phyloP scores from a whole-genome alignment of 2,113 vertebrate genomes.

The Nothoprocta pentlandii region DNA sequence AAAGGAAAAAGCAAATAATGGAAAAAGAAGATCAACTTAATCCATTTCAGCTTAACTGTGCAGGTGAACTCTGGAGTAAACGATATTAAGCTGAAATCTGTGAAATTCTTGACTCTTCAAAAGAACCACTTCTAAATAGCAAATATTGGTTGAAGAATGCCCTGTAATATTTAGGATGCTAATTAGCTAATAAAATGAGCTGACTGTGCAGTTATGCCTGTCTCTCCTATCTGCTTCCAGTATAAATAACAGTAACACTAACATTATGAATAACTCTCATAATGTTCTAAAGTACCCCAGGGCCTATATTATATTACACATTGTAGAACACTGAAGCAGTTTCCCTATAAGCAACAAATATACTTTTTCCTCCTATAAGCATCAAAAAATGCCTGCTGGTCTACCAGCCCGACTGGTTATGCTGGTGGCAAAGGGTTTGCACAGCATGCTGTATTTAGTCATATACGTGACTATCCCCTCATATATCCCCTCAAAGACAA shows the following conservation, averaged over 20 bases:
- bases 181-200: conserved; percentile 33
- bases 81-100: not conserved
- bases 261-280: not conserved
- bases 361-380: not conserved
- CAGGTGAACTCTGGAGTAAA: not conserved
- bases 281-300: not conserved
- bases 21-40: conserved; percentile 48
- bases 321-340: not conserved
- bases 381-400: not conserved
- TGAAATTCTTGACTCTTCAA: not conserved
- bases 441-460: not conserved
- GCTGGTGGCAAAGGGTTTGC: not conserved
- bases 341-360: not conserved
- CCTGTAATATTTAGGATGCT: not conserved
- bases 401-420: not conserved
- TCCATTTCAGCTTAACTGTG: conserved; percentile 38
- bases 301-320: not conserved
- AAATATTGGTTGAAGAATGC: conserved; percentile 27
- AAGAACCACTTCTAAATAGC: not conserved
- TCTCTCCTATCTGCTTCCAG: not conserved
- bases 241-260: not conserved
- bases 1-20: not conserved
- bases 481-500: not conserved
- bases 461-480: fast-evolving
- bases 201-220: not conserved